Conservation (phyloP, 2,888 invertebrate species). For the Brenthis daphne region DNA sequence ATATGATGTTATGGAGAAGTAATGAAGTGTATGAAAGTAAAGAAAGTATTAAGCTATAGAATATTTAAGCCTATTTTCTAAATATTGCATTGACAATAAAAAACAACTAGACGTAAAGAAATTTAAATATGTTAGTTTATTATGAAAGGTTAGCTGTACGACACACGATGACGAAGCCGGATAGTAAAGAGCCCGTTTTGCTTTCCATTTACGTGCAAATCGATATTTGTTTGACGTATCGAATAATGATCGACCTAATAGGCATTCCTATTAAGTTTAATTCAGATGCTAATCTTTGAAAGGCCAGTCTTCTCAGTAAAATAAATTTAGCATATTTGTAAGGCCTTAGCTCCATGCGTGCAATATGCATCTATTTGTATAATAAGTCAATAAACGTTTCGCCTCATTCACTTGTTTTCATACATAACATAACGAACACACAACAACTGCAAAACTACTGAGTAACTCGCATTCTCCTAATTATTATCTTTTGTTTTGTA, state of each 20-base stretch:
- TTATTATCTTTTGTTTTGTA: constrained; percentile 23
- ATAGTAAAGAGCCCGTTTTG: constrained; percentile 1
- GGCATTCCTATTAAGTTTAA: constrained; percentile 20
- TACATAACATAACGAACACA: constrained; percentile 15
- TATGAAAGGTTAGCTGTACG: no score
- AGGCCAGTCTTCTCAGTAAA: constrained; percentile 23
- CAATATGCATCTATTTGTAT: constrained; percentile 48
- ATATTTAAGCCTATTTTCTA: no score
- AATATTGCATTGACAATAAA: no score
- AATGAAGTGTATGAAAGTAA: background rate
- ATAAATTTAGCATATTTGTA: constrained; percentile 34
- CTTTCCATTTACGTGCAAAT: constrained; percentile 9
- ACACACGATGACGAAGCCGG: constrained; percentile 1
- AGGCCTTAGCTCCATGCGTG: constrained; percentile 44
- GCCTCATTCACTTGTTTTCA: constrained; percentile 48
- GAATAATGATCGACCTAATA: constrained; percentile 13
- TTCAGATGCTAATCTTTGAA: constrained; percentile 31
- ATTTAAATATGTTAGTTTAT: no score
- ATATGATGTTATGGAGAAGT: constrained; percentile 21
- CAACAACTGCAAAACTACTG: background rate
- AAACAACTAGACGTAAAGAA: no score
- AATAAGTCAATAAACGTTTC: constrained; percentile 45
- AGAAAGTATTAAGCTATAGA: background rate
- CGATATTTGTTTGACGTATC: constrained; percentile 7
- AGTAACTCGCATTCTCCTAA: constrained; percentile 13